Evolutionary conservation across 2,113 vertebrate genomes (phyloP).

Genomic region (Neoarius graeffei): DNA sequence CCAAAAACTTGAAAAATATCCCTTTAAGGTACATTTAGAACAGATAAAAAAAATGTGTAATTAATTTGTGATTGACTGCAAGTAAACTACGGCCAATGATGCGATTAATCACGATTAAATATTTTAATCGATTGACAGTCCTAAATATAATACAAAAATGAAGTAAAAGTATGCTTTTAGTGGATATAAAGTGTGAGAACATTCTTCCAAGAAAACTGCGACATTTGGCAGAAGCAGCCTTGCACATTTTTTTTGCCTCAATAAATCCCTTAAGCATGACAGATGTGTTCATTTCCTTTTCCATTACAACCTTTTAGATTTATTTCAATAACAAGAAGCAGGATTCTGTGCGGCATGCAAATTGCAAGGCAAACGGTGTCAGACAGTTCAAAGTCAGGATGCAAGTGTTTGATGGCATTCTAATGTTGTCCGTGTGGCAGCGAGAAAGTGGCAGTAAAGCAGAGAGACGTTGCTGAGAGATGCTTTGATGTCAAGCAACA

Average conservation of each 20-base stretch:
- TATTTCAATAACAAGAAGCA: conserved; percentile 69
- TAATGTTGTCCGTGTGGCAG: conserved; percentile 68
- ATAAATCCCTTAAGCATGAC: conserved; percentile 60
- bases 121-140: no score
- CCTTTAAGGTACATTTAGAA: no score
- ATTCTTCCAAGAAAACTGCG: background rate
- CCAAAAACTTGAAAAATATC: no score
- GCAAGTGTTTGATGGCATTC: conserved; percentile 72
- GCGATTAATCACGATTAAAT: no score
- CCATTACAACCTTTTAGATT: conserved; percentile 71
- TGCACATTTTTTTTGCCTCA: background rate
- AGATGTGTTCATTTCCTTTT: conserved; percentile 71
- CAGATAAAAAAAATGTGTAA: no score
- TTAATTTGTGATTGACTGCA: no score
- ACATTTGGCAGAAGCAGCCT: conserved; percentile 2
- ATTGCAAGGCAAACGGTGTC: conserved; percentile 72
- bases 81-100: no score
- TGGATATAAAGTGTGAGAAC: conserved; percentile 3
- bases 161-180: conserved; percentile 4
- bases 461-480: conserved; percentile 56
- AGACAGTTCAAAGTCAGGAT: conserved; percentile 70
- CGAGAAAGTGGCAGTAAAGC: conserved; percentile 39
- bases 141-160: background rate
- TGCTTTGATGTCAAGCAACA: conserved; percentile 72
- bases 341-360: conserved; percentile 65